Base-by-base conservation (phyloP, 2,797 vertebrate genomes). In the Selene dorsalis region DNA sequence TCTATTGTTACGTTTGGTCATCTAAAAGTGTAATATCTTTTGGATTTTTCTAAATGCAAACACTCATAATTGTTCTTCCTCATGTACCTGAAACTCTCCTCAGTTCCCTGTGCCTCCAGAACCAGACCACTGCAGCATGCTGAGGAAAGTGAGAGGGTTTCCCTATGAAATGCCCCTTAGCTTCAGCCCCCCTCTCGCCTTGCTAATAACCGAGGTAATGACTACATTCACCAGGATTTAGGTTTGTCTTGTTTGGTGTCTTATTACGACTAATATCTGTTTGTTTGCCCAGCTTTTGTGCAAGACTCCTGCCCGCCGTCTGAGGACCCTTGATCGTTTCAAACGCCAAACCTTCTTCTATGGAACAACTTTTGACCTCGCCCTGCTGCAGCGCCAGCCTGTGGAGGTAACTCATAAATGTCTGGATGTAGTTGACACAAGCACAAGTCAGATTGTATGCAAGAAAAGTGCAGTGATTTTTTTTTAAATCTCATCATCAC, bases 71-170 rank as follows among this genome's bases (percentile, higher is more conserved):
- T 30, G n/a, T 57, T 32, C n/a, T 2, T 76, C 24, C 57, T 60
- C 0, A 3, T 67, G 9, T 50, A 12, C 20, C 3, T 28, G 16
- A 20, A 32, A 2, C 38, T 50, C 47, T 70, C n/a, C 38, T 66
- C 83, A 98, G 97, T 98, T 97, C 84, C 97, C 97, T 0, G 92
- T 97, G 86, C 78, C 95, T 6, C 94, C 96, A 0, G 95, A 97
- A 2, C 86, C 68, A 58, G 96, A 98, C 89, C 97, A 98, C 16
- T 92, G 95, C 84, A 87, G 92, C 67, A 98, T 98, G 97, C 89
- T 98, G 92, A 92, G 94, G 88, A 95, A 94, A 26, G 95, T 98
- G 69, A 93, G 94, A 63, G 81, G 86, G 73, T 95, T 91, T 85
- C 92, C 90, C 52, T 96, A 95, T 1, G 79, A 94, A 68, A 93